Conservation (phyloP, 2,113 vertebrate species). For the Hiodon tergisus region DNA sequence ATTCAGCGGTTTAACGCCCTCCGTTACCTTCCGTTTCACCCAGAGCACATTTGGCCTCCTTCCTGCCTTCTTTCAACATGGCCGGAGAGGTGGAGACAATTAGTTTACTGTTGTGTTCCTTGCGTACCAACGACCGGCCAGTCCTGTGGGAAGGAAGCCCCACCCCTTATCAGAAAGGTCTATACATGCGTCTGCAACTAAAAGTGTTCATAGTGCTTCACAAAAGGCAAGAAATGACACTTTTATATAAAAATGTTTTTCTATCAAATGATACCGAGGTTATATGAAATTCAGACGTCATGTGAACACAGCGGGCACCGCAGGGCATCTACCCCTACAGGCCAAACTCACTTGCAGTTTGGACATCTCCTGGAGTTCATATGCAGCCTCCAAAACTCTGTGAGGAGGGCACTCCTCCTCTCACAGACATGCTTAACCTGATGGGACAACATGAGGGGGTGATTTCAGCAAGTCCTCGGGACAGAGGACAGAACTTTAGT, state of each 20-base stretch:
- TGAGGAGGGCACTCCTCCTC: constrained; percentile 69
- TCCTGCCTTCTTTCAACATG: constrained; percentile 6
- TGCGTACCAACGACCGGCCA: constrained; percentile 66
- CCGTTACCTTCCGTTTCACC: constrained; percentile 25
- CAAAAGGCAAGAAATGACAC: neutral
- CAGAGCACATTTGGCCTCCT: constrained; percentile 30
- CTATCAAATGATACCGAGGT: no score
- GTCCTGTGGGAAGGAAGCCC: constrained; percentile 50
- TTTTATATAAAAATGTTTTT: no score
- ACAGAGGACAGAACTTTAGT: neutral
- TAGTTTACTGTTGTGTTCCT: constrained; percentile 90
- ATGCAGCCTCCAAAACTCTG: constrained; percentile 78
- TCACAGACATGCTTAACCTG: constrained; percentile 90
- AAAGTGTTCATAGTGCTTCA: no score
- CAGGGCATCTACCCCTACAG: neutral
- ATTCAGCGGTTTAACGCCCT: no score
- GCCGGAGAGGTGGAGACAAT: constrained; percentile 67
- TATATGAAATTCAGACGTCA: no score
- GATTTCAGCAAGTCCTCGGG: neutral
- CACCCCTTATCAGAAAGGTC: neutral
- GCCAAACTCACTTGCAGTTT: constrained; percentile 77
- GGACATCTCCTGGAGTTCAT: constrained; percentile 76
- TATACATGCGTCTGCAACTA: no score
- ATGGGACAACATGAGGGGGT: neutral
- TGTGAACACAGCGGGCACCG: no score